Base-by-base conservation (phyloP, 2,888 invertebrate genomes). In the Scaptodrosophila latifasciaeformis region DNA sequence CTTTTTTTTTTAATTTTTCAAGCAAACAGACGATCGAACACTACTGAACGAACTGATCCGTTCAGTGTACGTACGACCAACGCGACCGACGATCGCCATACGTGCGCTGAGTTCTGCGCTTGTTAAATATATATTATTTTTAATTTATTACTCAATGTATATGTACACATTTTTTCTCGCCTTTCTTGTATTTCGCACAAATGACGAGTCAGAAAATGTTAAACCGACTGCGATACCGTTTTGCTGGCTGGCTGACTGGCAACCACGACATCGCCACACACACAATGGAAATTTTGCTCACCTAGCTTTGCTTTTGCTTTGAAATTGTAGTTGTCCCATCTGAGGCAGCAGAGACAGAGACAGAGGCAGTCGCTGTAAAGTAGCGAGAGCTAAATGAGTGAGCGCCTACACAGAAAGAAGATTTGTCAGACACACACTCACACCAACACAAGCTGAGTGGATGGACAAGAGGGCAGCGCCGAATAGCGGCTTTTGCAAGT, bases 241-340 rank as follows among this genome's bases (percentile, higher is more conserved):
- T 67, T 53, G 49, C 62, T 55, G 54, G 54, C 59, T 57, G 47
- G 54, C 56, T 62, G 52, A 68, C 74, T 70, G 72, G 62, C 69
- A 72, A 70, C 70, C 67, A 64, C 74, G 70, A 68, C 76, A 78
- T 81, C 81, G 75, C 78, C 81, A 80, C 67, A n/a, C n/a, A 78
- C 82, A 82, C 82, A 82, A 82, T 82, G 82, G 82, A 83, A 82
- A 82, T 82, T 83, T 82, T 76, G 82, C 80, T 82, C 81, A 71
- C 67, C 72, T 81, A 79, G 80, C 80, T 80, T 79, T 79, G 74
- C 66, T 76, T 71, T 72, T 54, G 66, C 54, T 65, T 60, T 65
- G 64, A 67, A 67, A 63, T 52, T 55, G 59, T 62, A 65, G 54
- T 54, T 44, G 45, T 12, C 18, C n/a, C n/a, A n/a, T n/a, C n/a